Percentiles rank a stretch among this genome's conserved stretches.
Evolutionary conservation across 2,888 invertebrate species (phyloP).

Genomic region (Dinocampus coccinellae): DNA sequence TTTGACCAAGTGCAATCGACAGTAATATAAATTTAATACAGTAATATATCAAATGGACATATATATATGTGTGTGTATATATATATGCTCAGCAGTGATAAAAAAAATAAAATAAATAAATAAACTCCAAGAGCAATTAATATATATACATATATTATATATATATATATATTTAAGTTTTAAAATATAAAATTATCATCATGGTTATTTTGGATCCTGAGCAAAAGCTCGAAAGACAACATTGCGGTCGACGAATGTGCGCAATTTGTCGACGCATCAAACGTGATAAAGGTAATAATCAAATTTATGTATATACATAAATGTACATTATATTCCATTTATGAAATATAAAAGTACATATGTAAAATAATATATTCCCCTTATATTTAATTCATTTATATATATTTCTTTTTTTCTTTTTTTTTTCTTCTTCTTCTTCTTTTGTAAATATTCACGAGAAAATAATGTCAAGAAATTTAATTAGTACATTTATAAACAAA

Average conservation of each 20-base stretch:
- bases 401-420: too few relatives aligned
- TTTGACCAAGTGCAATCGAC: slow-evolving; percentile 28
- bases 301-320: neutral
- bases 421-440: too few relatives aligned
- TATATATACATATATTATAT: too few relatives aligned
- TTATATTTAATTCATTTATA: too few relatives aligned
- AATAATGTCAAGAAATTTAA: neutral
- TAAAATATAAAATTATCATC: slow-evolving; percentile 42
- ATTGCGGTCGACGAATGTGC: slow-evolving; percentile 67
- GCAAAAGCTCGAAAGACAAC: slow-evolving; percentile 67
- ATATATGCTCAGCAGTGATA: neutral
- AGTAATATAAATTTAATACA: slow-evolving; percentile 19
- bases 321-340: neutral
- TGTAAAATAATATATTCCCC: too few relatives aligned
- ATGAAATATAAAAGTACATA: neutral
- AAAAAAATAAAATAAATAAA: neutral
- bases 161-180: slow-evolving; percentile 7
- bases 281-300: slow-evolving; percentile 65
- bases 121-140: slow-evolving; percentile 17
- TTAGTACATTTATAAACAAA: neutral
- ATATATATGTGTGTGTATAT: too few relatives aligned
- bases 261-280: slow-evolving; percentile 68
- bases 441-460: neutral
- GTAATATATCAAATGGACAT: slow-evolving; percentile 6
- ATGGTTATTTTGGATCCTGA: slow-evolving; percentile 69